Evolutionary conservation across 2,113 vertebrate species (phyloP), one percentile per base, ranked within the genome.

Genomic region (Chelonoidis abingdonii): DNA sequence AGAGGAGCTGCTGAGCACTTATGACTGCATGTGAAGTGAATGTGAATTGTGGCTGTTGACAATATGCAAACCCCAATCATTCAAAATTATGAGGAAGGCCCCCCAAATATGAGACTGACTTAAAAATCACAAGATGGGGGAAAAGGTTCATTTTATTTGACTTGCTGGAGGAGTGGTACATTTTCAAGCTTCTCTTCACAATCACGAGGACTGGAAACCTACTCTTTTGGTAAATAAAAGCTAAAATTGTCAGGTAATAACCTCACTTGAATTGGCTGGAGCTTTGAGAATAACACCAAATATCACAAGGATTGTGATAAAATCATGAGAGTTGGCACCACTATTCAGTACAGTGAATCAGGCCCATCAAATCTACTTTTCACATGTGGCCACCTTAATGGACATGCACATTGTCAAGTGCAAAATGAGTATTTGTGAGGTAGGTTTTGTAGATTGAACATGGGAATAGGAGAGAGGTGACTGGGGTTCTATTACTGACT

Each of bases 321-420:
- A 75, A 41, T 38, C 5, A 24, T 24, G 69, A 75, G 17, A 41
- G 19, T 41, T 41, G 38, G 8, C 69, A 21, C 19, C 22, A 41
- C 38, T 41, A 41, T 84, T 88, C 47, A 53, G 0, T 2, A 2
- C 17, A 0, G 0, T 69, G 25, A 29, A 79, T 41, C n/a, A 38
- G 52, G 52, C 21, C 35, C n/a, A 38, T 22, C 6, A n/a, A 82
- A 24, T 25, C 53, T 19, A 56, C 3, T 56, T 56, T 82, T 82
- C 53, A 25, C 13, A 38, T 82, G 7, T 75, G n/a, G 21, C 69
- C 8, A 24, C 21, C 5, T 41, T 41, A 38, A 41, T 75, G 69
- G 38, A 41, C 29, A 44, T 80, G 86, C 24, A 56, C 0, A 62
- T 54, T 14, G 22, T 59, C 5, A 3, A 24, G 22, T 24, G 35